Percentiles rank a stretch among this genome's conserved stretches.
Conservation (phyloP, 1,140 invertebrate species). For the Drosophila fuyamai region DNA sequence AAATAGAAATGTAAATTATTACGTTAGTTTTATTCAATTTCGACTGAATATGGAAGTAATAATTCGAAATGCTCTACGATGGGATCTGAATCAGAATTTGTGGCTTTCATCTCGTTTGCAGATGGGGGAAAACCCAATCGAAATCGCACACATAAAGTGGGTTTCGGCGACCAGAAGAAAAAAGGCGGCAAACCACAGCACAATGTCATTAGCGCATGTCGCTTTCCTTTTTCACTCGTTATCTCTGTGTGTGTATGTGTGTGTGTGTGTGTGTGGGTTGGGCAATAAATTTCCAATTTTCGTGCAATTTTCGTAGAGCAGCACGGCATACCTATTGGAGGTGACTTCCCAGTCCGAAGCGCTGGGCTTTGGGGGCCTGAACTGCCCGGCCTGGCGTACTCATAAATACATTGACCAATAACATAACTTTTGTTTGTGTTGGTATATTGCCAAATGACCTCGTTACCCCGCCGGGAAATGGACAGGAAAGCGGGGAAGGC, state of each 20-base stretch:
- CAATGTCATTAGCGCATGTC: constrained; percentile 67
- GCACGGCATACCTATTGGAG: not conserved
- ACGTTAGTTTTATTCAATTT: constrained; percentile 10
- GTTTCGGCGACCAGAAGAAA: not conserved
- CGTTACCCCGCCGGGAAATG: constrained; percentile 44
- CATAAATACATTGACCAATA: constrained; percentile 81
- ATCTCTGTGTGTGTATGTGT: constrained; percentile 3
- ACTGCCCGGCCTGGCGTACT: constrained; percentile 33
- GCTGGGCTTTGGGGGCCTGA: not conserved
- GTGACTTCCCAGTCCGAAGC: not conserved
- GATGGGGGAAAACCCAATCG: constrained; percentile 18
- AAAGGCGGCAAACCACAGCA: constrained; percentile 40
- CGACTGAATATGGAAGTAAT: not conserved
- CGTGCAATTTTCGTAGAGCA: constrained; percentile 58
- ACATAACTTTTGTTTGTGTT: constrained; percentile 71
- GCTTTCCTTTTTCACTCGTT: constrained; percentile 10
- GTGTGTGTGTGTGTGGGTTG: not conserved
- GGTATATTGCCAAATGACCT: constrained; percentile 66
- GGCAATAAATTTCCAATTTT: constrained; percentile 77
- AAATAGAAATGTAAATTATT: constrained; percentile 5
- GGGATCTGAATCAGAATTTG: constrained; percentile 7
- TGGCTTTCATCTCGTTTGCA: not conserved
- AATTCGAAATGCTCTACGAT: not conserved
- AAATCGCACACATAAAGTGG: constrained; percentile 1
- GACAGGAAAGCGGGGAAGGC: not conserved